Evolutionary conservation across 2,113 vertebrate genomes (phyloP).

Genomic region (Rhadina sibilatrix): DNA sequence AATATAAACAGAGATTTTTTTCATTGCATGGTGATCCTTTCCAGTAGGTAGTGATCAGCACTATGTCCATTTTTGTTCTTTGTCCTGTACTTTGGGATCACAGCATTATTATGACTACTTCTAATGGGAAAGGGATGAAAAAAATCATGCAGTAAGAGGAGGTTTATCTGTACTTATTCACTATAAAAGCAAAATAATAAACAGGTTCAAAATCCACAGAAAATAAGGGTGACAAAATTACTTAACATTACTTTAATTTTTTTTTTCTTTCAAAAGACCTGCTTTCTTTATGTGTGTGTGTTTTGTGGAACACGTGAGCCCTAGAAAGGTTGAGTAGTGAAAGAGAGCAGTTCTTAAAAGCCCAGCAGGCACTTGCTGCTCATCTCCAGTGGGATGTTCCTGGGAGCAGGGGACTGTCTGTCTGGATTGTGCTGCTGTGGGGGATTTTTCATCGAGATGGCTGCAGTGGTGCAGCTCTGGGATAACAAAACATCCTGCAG

Average conservation of each 20-base stretch:
- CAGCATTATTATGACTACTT: neutral
- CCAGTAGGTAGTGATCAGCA: neutral
- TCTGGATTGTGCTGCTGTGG: neutral
- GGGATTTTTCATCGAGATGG: neutral
- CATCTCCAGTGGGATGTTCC: neutral
- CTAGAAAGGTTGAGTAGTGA: neutral
- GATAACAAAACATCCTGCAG: neutral
- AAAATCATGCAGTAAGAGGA: neutral
- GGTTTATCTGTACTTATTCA: neutral
- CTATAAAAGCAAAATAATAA: neutral
- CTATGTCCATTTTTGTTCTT: neutral
- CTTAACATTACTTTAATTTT: neutral
- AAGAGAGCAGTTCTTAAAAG: neutral
- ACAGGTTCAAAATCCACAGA: neutral
- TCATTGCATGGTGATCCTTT: neutral
- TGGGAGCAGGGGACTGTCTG: neutral
- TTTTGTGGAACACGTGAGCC: neutral
- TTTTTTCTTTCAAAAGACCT: neutral
- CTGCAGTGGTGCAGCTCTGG: neutral
- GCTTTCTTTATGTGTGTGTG: neutral
- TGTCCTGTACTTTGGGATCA: neutral
- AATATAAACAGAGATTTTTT: conserved; percentile 6
- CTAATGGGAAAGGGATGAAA: neutral
- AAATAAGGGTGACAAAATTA: neutral
- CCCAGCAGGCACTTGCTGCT: neutral